Percentiles rank a stretch among this genome's conserved stretches.
Evolutionary conservation across 2,888 invertebrate species (phyloP).

Genomic region (Epiblema foenella): DNA sequence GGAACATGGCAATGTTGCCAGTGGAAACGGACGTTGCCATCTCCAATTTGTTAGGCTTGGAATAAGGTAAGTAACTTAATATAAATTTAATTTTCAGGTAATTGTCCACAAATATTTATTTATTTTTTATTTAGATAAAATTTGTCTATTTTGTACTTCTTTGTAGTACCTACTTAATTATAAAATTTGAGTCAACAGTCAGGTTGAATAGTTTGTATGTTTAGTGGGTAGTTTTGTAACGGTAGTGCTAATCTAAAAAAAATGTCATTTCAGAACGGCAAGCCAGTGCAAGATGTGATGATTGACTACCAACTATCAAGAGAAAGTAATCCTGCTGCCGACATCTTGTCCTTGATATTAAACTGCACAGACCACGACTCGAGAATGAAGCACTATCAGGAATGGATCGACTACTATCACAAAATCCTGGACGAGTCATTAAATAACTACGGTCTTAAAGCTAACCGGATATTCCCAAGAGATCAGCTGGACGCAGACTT

Average conservation of each 20-base stretch:
- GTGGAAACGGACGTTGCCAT: too few relatives aligned
- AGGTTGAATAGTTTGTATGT: too few relatives aligned
- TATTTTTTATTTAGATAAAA: too few relatives aligned
- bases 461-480: constrained; percentile 50
- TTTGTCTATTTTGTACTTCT: too few relatives aligned
- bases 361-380: constrained; percentile 58
- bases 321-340: constrained; percentile 54
- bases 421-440: constrained; percentile 50
- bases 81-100: too few relatives aligned
- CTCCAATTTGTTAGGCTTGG: too few relatives aligned
- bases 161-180: too few relatives aligned
- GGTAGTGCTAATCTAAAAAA: neutral
- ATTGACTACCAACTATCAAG: constrained; percentile 61
- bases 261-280: constrained; percentile 54
- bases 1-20: too few relatives aligned
- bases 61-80: too few relatives aligned
- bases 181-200: too few relatives aligned
- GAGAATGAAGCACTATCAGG: constrained; percentile 51
- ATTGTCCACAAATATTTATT: too few relatives aligned
- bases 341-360: constrained; percentile 58
- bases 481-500: constrained; percentile 54
- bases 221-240: neutral
- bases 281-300: constrained; percentile 52
- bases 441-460: constrained; percentile 51
- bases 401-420: constrained; percentile 58